phyloP scores from a whole-genome alignment of 2,113 vertebrate species.

The Microcebus ravelobensis region DNA sequence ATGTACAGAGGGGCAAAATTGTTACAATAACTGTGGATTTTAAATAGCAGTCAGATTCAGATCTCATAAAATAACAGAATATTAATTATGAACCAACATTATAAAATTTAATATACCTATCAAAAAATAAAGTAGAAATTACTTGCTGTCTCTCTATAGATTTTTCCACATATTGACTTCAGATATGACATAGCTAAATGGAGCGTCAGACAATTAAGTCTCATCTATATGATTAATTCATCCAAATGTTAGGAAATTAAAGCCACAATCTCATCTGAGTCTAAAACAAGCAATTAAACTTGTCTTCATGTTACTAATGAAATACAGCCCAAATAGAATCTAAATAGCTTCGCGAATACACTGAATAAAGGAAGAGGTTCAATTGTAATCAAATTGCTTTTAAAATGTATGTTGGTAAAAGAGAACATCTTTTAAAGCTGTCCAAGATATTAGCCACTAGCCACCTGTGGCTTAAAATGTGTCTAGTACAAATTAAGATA shows the following conservation, averaged over 20 bases:
- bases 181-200: constrained; percentile 64
- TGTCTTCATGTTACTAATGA: constrained; percentile 59
- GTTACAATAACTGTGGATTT: constrained; percentile 26
- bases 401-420: background rate
- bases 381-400: background rate
- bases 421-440: background rate
- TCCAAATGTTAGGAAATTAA: constrained; percentile 73
- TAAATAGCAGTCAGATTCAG: constrained; percentile 32
- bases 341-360: constrained; percentile 41
- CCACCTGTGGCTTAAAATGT: background rate
- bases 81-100: constrained; percentile 49
- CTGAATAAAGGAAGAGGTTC: constrained; percentile 41
- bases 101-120: constrained; percentile 64
- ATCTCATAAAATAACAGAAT: constrained; percentile 34
- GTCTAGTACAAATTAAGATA: background rate
- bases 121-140: constrained; percentile 57
- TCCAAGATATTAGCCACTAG: background rate
- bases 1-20: background rate
- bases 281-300: constrained; percentile 72
- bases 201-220: constrained; percentile 55
- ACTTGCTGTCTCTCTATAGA: background rate
- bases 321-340: constrained; percentile 55
- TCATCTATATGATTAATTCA: constrained; percentile 68
- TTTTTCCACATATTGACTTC: constrained; percentile 51
- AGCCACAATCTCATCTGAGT: constrained; percentile 57